A percentile compares a stretch with the other conserved stretches of the same genome.
These are phyloP conservation scores for Phyllotreta cruciferae DNA, from an alignment of 2,888 invertebrate species.

Conservation along the genomic window DNA sequence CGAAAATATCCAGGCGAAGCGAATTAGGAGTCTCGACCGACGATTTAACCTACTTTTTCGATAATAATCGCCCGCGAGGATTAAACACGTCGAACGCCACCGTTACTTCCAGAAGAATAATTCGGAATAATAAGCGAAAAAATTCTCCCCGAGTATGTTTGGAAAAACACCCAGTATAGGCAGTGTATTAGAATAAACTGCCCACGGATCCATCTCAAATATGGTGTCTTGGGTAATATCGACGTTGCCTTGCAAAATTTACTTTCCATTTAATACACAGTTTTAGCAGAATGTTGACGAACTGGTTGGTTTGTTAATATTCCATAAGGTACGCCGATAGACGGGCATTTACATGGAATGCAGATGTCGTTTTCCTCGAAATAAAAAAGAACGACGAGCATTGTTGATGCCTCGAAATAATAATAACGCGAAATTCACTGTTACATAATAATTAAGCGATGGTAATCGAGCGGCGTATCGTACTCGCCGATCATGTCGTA, in stretches of 20 bases:
- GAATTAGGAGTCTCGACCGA: conserved; percentile 4
- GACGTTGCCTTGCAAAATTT: conserved; percentile 39
- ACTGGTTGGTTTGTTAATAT: conserved; percentile 31
- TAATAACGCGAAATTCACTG: too few species aligned
- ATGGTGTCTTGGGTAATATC: conserved; percentile 33
- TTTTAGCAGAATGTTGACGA: conserved; percentile 37
- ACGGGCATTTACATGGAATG: conserved; percentile 3
- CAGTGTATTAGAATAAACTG: conserved; percentile 16
- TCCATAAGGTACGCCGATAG: conserved; percentile 15
- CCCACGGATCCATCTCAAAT: conserved; percentile 30
- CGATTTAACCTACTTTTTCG: conserved; percentile 14
- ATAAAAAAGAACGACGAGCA: neutral
- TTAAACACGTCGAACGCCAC: neutral
- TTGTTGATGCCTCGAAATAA: neutral
- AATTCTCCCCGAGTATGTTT: too few species aligned
- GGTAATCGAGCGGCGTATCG: too few species aligned
- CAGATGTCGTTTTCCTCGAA: neutral
- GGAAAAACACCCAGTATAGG: neutral
- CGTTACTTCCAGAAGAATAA: too few species aligned
- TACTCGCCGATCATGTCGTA: too few species aligned
- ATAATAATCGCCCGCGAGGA: conserved; percentile 6
- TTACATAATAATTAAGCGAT: too few species aligned
- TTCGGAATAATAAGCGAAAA: too few species aligned
- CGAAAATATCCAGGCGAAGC: conserved; percentile 13
- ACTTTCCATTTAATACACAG: conserved; percentile 37